Conservation (phyloP, 2,797 vertebrate genomes). For the Sciaenops ocellatus region DNA sequence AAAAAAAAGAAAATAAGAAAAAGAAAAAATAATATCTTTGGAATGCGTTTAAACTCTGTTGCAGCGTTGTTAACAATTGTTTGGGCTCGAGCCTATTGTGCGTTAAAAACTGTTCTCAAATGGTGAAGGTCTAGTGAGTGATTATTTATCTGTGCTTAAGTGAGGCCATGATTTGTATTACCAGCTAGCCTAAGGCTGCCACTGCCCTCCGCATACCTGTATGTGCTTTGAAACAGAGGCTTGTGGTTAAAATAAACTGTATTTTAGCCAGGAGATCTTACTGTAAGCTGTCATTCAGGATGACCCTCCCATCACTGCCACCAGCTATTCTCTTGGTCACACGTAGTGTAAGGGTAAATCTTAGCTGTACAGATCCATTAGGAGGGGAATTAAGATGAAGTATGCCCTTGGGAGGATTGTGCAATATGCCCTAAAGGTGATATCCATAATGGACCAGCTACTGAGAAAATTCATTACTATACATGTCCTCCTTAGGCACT, state of each 20-base stretch:
- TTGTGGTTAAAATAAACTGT: conserved; percentile 56
- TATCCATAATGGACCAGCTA: conserved; percentile 73
- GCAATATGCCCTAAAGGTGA: conserved; percentile 71
- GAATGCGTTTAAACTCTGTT: conserved; percentile 88
- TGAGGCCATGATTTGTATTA: conserved; percentile 83
- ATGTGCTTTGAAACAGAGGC: conserved; percentile 75
- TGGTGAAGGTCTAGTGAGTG: conserved; percentile 86
- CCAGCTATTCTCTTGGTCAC: conserved; percentile 65
- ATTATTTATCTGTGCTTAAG: conserved; percentile 86
- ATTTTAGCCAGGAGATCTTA: conserved; percentile 56
- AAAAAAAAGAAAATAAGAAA: conserved; percentile 36
- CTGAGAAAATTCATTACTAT: conserved; percentile 70
- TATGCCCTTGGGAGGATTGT: conserved; percentile 69
- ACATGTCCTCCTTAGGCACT: conserved; percentile 70
- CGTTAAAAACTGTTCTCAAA: conserved; percentile 80
- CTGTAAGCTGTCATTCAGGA: conserved; percentile 60
- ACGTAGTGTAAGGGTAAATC: conserved; percentile 57
- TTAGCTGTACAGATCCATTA: conserved; percentile 75
- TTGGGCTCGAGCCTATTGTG: conserved; percentile 81
- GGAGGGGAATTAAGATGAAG: conserved; percentile 74
- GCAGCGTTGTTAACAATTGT: conserved; percentile 84
- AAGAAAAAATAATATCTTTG: conserved; percentile 74
- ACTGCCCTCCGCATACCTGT: conserved; percentile 80
- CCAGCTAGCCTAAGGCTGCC: conserved; percentile 80
- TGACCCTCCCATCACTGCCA: conserved; percentile 77